These are phyloP conservation scores for Carcina quercana DNA, from an alignment of 2,888 invertebrate genomes.

Conservation along the genomic window DNA sequence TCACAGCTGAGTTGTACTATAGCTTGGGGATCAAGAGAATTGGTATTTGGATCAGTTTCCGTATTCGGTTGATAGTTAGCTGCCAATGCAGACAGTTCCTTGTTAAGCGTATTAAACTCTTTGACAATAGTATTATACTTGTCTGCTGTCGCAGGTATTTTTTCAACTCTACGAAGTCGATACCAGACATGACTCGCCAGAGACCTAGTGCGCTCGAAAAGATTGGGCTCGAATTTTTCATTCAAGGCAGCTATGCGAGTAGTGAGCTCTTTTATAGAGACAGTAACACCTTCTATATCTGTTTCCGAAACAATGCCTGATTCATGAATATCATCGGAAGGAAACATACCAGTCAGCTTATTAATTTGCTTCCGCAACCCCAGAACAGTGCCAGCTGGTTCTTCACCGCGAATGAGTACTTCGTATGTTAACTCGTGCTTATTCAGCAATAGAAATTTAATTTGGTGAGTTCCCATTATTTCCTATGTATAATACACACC, in stretches of 20 bases:
- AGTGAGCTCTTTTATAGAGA: not conserved
- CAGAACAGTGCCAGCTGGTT: conserved; percentile 2
- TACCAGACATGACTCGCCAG: not conserved
- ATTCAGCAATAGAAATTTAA: conserved; percentile 5
- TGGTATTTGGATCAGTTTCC: not conserved
- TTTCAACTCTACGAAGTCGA: not conserved
- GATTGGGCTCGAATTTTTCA: not conserved
- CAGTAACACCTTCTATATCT: not conserved
- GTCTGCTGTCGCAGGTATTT: too few relatives aligned
- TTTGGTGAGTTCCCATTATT: conserved; percentile 2
- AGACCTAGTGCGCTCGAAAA: not conserved
- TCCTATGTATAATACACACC: too few relatives aligned
- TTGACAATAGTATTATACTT: not conserved
- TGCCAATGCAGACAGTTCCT: not conserved
- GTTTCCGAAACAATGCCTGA: not conserved
- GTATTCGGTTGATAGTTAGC: not conserved
- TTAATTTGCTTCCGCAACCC: conserved; percentile 4
- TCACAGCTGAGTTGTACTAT: not conserved
- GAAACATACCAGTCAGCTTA: not conserved
- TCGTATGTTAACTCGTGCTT: conserved; percentile 6
- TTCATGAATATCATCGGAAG: not conserved
- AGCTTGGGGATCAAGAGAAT: not conserved
- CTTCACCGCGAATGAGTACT: conserved; percentile 6
- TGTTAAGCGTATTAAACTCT: not conserved
- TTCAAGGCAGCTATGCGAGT: not conserved